phyloP scores from a whole-genome alignment of 2,113 vertebrate genomes.

The Neodon shergylaensis region DNA sequence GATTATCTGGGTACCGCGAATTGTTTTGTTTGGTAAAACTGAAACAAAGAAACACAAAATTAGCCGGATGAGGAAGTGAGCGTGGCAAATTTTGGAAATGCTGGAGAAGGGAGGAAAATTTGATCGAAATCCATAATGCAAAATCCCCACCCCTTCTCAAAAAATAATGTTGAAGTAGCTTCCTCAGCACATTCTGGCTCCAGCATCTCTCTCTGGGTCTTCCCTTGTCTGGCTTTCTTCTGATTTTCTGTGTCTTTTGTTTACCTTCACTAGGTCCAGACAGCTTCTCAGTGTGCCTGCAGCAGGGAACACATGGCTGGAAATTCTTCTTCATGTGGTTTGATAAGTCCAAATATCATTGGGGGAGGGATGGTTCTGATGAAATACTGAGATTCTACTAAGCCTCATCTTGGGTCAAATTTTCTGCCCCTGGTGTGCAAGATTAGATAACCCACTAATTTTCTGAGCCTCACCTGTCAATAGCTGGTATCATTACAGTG shows the following conservation, averaged over 20 bases:
- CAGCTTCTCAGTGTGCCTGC: background rate
- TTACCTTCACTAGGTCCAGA: background rate
- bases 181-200: background rate
- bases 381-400: background rate
- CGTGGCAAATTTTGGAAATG: background rate
- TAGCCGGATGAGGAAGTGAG: background rate
- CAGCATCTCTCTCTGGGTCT: background rate
- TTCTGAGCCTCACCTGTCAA: background rate
- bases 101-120: background rate
- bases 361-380: background rate
- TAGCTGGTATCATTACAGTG: background rate
- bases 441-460: background rate
- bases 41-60: background rate
- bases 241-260: constrained; percentile 9
- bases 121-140: background rate
- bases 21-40: background rate
- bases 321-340: background rate
- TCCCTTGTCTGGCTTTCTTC: background rate
- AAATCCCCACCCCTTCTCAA: no score
- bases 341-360: background rate
- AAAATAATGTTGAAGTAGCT: background rate
- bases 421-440: background rate
- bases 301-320: background rate
- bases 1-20: background rate
- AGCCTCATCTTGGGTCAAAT: background rate